Percentiles rank a stretch among this genome's conserved stretches.
Evolutionary conservation across 2,888 invertebrate genomes (phyloP).

Genomic region (Rhogogaster chlorosoma): DNA sequence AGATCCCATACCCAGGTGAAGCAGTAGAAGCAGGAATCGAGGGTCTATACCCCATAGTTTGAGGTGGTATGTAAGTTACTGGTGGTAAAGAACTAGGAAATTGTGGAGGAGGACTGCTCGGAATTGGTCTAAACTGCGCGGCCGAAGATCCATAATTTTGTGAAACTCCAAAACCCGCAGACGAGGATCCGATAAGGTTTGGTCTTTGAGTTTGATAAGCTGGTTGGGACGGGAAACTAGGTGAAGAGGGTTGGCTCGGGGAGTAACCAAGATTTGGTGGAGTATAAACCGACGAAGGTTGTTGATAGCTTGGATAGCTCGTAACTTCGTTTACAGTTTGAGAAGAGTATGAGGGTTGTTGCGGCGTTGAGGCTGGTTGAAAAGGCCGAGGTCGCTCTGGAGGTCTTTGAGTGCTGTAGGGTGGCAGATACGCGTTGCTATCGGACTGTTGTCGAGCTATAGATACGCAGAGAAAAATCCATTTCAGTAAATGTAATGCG

Average conservation of each 20-base stretch:
- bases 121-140: conserved; percentile 55
- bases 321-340: conserved; percentile 67
- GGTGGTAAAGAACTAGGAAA: conserved; percentile 65
- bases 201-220: conserved; percentile 62
- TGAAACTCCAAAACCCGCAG: conserved; percentile 60
- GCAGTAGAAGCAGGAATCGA: conserved; percentile 52
- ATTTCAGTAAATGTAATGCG: neutral
- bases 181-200: conserved; percentile 66
- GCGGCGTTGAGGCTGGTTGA: conserved; percentile 78
- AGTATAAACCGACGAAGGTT: conserved; percentile 67
- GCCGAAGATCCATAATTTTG: conserved; percentile 47
- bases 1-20: conserved; percentile 54
- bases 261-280: conserved; percentile 64
- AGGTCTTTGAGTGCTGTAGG: conserved; percentile 79
- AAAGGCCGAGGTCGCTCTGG: conserved; percentile 87
- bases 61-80: conserved; percentile 28
- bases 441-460: conserved; percentile 83
- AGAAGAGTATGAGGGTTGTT: conserved; percentile 74
- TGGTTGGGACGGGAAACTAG: conserved; percentile 56
- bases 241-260: conserved; percentile 64
- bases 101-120: conserved; percentile 61
- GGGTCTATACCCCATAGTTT: conserved; percentile 54
- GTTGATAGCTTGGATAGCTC: conserved; percentile 66
- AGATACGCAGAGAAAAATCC: conserved; percentile 57
- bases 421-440: conserved; percentile 79